Evolutionary conservation across 2,797 vertebrate genomes (phyloP).

Genomic region (Poecilia velifera): DNA sequence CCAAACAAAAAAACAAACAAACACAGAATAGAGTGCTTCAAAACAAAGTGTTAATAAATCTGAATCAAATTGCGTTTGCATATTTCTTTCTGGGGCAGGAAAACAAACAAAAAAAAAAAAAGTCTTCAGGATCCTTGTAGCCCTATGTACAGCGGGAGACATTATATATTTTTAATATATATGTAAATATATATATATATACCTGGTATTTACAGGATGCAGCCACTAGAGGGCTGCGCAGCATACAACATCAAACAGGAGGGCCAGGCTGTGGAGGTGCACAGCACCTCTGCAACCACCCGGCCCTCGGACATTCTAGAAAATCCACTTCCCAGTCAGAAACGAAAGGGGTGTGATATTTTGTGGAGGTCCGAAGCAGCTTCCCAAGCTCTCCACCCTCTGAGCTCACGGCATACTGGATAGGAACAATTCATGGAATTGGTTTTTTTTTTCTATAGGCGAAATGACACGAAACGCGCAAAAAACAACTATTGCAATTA

Average conservation of each 20-base stretch:
- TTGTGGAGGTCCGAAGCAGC: constrained; percentile 76
- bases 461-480: constrained; percentile 47
- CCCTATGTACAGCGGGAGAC: constrained; percentile 74
- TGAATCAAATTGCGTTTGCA: constrained; percentile 71
- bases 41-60: constrained; percentile 52
- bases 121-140: constrained; percentile 65
- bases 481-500: constrained; percentile 56
- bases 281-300: constrained; percentile 30
- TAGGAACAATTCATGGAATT: constrained; percentile 81
- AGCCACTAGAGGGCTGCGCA: constrained; percentile 79
- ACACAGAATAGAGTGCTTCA: constrained; percentile 45
- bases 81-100: constrained; percentile 64
- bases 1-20: constrained; percentile 1
- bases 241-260: constrained; percentile 72
- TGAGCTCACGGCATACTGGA: constrained; percentile 64
- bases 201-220: constrained; percentile 77
- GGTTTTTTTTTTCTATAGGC: constrained; percentile 58
- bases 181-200: constrained; percentile 22
- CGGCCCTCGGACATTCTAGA: constrained; percentile 71
- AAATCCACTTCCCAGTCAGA: constrained; percentile 77
- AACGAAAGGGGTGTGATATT: constrained; percentile 75
- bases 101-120: constrained; percentile 27
- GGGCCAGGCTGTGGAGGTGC: constrained; percentile 55
- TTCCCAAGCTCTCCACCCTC: constrained; percentile 58
- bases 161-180: constrained; percentile 28